A percentile compares a stretch with the other conserved stretches of the same genome.
Conservation (phyloP, 2,888 invertebrate genomes). For the Ectropis crepuscularia region DNA sequence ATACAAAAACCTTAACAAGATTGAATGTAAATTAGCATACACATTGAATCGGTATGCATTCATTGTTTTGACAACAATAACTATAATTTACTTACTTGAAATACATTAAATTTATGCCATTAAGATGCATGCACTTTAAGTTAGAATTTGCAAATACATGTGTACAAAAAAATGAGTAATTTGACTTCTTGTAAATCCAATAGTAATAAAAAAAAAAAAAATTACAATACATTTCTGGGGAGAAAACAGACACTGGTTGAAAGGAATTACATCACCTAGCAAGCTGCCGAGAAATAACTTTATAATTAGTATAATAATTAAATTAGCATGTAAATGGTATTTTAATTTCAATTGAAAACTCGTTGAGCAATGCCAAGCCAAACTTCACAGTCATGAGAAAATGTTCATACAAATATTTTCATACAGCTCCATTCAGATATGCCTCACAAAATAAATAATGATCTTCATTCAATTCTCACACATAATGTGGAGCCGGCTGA, state of each 20-base stretch:
- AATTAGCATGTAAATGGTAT: conserved; percentile 28
- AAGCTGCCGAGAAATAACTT: conserved; percentile 44
- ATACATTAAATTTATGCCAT: too few relatives aligned
- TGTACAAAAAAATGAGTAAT: too few relatives aligned
- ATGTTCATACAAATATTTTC: conserved; percentile 31
- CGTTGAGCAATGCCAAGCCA: conserved; percentile 43
- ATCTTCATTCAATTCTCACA: conserved; percentile 62
- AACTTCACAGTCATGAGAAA: conserved; percentile 38
- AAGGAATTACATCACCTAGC: conserved; percentile 29
- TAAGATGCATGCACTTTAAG: too few relatives aligned
- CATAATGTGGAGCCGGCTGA: conserved; percentile 77
- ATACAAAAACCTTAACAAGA: too few relatives aligned
- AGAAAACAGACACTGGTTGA: not conserved
- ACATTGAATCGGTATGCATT: too few relatives aligned
- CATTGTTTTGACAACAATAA: too few relatives aligned
- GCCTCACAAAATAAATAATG: conserved; percentile 45
- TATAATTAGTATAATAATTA: conserved; percentile 35
- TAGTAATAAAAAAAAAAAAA: not conserved
- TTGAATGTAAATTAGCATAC: too few relatives aligned
- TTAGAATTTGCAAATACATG: too few relatives aligned
- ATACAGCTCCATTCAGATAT: conserved; percentile 41
- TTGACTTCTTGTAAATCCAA: not conserved
- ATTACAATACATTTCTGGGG: not conserved
- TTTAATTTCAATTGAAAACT: conserved; percentile 13
- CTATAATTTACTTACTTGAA: too few relatives aligned